Base-by-base conservation (phyloP, 2,888 invertebrate species). In the Lampropteryx suffumata region DNA sequence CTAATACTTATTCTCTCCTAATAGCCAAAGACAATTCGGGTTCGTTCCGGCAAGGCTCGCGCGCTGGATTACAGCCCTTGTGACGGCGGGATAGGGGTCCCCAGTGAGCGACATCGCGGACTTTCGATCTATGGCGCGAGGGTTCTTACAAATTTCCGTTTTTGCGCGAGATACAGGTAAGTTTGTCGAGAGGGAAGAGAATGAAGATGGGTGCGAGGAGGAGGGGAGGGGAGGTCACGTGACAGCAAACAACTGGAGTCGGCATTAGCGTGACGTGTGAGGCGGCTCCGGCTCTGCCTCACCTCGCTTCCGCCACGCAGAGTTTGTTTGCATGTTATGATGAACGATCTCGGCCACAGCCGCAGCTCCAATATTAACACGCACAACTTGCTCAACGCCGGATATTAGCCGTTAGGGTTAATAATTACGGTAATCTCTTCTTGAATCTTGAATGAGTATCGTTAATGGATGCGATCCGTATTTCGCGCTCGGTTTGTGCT, bases 361-460 rank as follows among this genome's bases (percentile, higher is more conserved):
- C 28, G 30, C 9, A 12, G 9, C 44, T 45, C 44, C 24, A 33
- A 48, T 36, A 35, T 26, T 29, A 24, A 30, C 34, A 12, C 7
- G 29, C 40, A 41, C 40, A 41, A 35, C 28, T 46, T 13, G 51
- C 51, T 36, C 32, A 36, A 24, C 42, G 32, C 32, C 36, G 51
- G 51, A 46, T 51, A 51, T 51, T 51, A 46, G 43, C 47, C 43
- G 43, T 39, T 47, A 10, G 44, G 44, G 44, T 50, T 50, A 39
- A 50, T 50, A 44, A 50, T 50, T 40, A 34, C 39, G 33, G 52
- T 47, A 47, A 47, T 52, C 52, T 43, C 39, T 29, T 28, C 46
- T 42, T 42, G 46, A 46, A 51, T 51, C 42, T 52, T 47, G 13
- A 52, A 52, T 47, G 52, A 47, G 39, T 43, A 47, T 47, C 47